Evolutionary conservation across 2,113 vertebrate species (phyloP).

Genomic region (Phoenicopterus ruber): DNA sequence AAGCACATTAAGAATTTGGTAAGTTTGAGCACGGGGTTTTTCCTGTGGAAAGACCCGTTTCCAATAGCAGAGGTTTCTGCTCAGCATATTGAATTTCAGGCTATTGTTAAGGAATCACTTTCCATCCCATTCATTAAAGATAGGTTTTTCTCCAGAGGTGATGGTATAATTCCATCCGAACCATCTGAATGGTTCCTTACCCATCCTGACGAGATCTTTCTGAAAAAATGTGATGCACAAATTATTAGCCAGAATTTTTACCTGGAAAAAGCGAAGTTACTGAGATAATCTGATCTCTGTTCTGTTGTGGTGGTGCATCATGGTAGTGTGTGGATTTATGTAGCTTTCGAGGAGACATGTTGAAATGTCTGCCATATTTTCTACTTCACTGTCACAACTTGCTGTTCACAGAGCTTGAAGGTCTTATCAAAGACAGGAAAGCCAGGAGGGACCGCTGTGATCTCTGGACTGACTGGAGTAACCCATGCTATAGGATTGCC

Average conservation of each 20-base stretch:
- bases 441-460: background rate
- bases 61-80: background rate
- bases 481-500: background rate
- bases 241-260: background rate
- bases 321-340: background rate
- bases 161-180: background rate
- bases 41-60: background rate
- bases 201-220: background rate
- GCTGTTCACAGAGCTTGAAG: background rate
- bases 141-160: background rate
- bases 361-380: background rate
- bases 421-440: background rate
- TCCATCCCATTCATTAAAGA: background rate
- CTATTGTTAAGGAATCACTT: background rate
- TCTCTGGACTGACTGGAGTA: background rate
- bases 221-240: background rate
- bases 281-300: background rate
- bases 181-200: background rate
- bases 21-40: background rate
- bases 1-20: background rate
- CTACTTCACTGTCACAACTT: background rate
- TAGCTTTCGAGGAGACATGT: background rate
- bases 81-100: background rate
- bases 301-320: accelerated
- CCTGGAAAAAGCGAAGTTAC: background rate